These are phyloP conservation scores for Anguilla marmorata DNA, from an alignment of 2,797 vertebrate species.

Conservation along the genomic window DNA sequence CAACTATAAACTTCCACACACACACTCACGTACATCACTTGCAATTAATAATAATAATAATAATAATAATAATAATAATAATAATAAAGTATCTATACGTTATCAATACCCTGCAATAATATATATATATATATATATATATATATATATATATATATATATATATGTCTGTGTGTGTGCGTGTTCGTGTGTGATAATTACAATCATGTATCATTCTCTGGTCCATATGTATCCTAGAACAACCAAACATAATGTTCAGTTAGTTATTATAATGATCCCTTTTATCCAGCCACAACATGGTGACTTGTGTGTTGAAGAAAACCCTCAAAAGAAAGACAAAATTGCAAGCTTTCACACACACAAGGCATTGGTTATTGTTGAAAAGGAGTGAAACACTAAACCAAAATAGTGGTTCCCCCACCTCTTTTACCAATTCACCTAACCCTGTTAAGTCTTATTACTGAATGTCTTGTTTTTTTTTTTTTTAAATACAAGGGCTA, in stretches of 20 bases:
- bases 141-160: constrained; percentile 57
- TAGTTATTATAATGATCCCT: constrained; percentile 79
- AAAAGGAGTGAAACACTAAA: constrained; percentile 73
- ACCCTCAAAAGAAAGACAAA: constrained; percentile 78
- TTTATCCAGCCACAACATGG: constrained; percentile 84
- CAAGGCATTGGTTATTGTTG: constrained; percentile 80
- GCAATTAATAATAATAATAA: constrained; percentile 79
- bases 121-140: constrained; percentile 88
- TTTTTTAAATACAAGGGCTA: constrained; percentile 80
- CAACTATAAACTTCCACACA: constrained; percentile 72
- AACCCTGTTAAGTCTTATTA: constrained; percentile 79
- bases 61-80: constrained; percentile 32
- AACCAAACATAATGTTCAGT: constrained; percentile 83
- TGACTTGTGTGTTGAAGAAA: constrained; percentile 77
- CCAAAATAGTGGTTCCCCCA: constrained; percentile 68
- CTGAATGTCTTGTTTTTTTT: constrained; percentile 68
- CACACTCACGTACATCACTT: constrained; percentile 81
- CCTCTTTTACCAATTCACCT: constrained; percentile 77
- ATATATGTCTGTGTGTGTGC: neutral
- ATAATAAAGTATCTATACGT: constrained; percentile 92
- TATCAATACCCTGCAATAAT: constrained; percentile 91
- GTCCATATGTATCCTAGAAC: constrained; percentile 80
- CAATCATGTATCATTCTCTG: constrained; percentile 86
- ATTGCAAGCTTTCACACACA: constrained; percentile 78
- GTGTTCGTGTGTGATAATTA: constrained; percentile 78